Evolutionary conservation across 2,797 vertebrate species (phyloP), one percentile per base, ranked within the genome.

Genomic region (Orestias chungarensis): DNA sequence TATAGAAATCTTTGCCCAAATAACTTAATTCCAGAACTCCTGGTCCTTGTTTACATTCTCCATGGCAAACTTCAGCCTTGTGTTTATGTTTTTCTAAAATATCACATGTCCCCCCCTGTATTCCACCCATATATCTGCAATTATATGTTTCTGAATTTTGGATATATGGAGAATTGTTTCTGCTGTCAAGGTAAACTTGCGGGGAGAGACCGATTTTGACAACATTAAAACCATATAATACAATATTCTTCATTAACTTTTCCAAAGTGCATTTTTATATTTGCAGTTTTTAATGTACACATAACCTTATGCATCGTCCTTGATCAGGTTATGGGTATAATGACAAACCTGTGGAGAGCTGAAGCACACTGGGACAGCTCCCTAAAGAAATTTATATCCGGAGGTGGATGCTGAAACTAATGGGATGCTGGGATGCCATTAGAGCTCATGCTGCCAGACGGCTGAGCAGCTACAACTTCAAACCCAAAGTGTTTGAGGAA

Each of bases 401-500:
- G 87, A 85, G 83, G 76, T 86, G 74, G 70, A 81, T 68, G 69
- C 70, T 25, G 50, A 85, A 82, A 91, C 90, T 87, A 81, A 91
- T 91, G 79, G 78, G 68, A 75, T 77, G 76, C 83, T 69, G 64
- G 84, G 83, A 89, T 83, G 86, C 84, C 79, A 80, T 89, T 87
- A 88, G 74, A 84, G 86, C 78, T 35, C 73, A 86, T 76, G 83
- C 81, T 52, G 81, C 70, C 44, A 49, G 44, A 82, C 78, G 64
- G 79, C 49, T 80, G 71, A 80, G 76, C 78, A 71, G 80, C 81
- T 68, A 43, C 46, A 59, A 85, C 87, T 92, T 91, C 86, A 89
- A 91, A 91, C 83, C 83, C 86, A 87, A 84, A 84, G 86, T 87
- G 86, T 89, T 86, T 85, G 86, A 83, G 85, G 86, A 86, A 80